Base-by-base conservation (phyloP, 1,140 invertebrate genomes). In the Hyles vespertilio region DNA sequence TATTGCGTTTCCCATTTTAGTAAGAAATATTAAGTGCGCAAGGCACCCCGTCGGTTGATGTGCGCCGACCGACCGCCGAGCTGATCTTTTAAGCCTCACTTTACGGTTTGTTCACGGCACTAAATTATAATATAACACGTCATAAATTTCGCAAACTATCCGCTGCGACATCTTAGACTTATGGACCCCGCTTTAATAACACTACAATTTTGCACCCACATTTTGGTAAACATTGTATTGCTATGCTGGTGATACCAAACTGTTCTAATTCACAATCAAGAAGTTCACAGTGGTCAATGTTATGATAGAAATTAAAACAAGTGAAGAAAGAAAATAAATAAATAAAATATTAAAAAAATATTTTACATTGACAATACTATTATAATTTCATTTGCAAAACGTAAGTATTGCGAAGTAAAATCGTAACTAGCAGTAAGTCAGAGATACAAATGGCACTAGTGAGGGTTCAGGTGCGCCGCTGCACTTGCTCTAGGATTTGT, bases 111-210 rank as follows among this genome's bases (percentile, higher is more conserved):
- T 74, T 70, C 70, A 70, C 75, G 70, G 75, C 69, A 85, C 81
- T 88, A 86, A 86, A 88, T 88, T 86, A 88, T 84, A 85, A 86
- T 88, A 85, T 84, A 88, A 88, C 81, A 86, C 66, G 70, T 79
- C 83, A 72, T 88, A 88, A 88, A 88, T 88, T 88, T 79, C 69
- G 51, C 66, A 77, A 86, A 88, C 85, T 88, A 88, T 86, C 81
- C 77, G 54, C 57, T 34, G 60, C 77, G 82, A 88, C 81, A 63
- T 67, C 55, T 9, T 61, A 58, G 79, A 77, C 72, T 82, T 84
- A 82, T 77, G 70, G 66, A 67, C 64, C 62, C 56, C 52, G 58
- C 53, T 55, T 74, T 76, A 76, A 75, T 76, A 79, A 72, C 3
- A 51, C 6, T 60, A 22, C 32, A 12, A 45, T 52, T 53, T 43